A percentile compares a stretch with the other conserved stretches of the same genome.
Conservation (phyloP, 2,888 invertebrate genomes). For the Limnephilus marmoratus region DNA sequence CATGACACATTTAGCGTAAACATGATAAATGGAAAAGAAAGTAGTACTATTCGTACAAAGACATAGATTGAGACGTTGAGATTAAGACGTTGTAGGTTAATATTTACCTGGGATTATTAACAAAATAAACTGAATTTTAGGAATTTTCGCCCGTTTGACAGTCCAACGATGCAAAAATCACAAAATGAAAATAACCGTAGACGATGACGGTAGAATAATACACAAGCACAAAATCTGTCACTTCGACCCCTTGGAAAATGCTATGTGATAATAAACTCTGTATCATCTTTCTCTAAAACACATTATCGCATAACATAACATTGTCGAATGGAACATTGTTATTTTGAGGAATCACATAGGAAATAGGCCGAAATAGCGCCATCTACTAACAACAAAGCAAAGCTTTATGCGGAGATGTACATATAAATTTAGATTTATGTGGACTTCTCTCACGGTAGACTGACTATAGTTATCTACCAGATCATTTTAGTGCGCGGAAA, state of each 20-base stretch:
- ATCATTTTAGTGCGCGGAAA: background rate
- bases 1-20: background rate
- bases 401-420: background rate
- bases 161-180: conserved; percentile 1
- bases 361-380: background rate
- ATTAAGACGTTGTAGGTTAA: background rate
- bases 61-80: background rate
- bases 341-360: too few species aligned
- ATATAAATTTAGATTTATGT: too few species aligned
- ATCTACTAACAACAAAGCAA: background rate
- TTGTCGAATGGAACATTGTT: too few species aligned
- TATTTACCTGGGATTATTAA: background rate
- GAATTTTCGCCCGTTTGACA: background rate
- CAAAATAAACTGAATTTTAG: background rate
- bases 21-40: background rate
- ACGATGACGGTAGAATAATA: too few species aligned
- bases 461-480: background rate
- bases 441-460: background rate
- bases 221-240: background rate
- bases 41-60: background rate
- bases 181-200: background rate
- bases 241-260: background rate
- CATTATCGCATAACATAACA: too few species aligned
- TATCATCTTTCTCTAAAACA: too few species aligned
- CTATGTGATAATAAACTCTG: too few species aligned